phyloP scores from a whole-genome alignment of 2,113 vertebrate genomes.

The Fregata magnificens region DNA sequence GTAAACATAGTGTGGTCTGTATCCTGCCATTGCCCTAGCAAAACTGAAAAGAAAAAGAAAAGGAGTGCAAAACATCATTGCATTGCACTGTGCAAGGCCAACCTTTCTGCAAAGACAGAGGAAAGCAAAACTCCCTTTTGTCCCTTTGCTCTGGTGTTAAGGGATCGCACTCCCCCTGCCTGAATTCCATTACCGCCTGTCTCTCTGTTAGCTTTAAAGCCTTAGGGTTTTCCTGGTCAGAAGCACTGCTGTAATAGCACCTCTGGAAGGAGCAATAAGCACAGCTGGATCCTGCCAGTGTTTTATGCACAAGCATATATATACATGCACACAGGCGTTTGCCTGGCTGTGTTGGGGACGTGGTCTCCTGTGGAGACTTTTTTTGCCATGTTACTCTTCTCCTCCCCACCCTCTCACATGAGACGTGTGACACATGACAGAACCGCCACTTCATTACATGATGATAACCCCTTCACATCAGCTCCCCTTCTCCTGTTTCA shows the following conservation, averaged over 20 bases:
- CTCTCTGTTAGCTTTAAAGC: neutral
- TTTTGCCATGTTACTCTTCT: neutral
- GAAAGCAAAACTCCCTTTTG: neutral
- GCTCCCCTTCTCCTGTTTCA: neutral
- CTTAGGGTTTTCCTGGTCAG: neutral
- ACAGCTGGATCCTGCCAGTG: neutral
- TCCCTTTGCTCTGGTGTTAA: neutral
- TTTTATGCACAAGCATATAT: neutral
- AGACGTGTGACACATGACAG: neutral
- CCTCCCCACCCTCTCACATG: neutral
- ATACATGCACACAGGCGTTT: rapidly evolving
- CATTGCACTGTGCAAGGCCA: neutral
- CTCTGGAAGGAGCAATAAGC: neutral
- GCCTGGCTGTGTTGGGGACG: neutral
- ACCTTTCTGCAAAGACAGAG: neutral
- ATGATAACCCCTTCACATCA: neutral
- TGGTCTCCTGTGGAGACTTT: neutral
- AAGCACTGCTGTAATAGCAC: neutral
- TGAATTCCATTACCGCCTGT: neutral
- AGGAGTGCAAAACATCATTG: neutral
- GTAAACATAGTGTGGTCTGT: neutral
- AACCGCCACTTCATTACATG: neutral
- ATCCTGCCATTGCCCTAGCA: neutral
- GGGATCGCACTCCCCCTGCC: neutral
- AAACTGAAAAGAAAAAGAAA: neutral